A percentile compares a stretch with the other conserved stretches of the same genome.
Evolutionary conservation across 2,888 invertebrate species (phyloP).

Genomic region (Beris chalybata): DNA sequence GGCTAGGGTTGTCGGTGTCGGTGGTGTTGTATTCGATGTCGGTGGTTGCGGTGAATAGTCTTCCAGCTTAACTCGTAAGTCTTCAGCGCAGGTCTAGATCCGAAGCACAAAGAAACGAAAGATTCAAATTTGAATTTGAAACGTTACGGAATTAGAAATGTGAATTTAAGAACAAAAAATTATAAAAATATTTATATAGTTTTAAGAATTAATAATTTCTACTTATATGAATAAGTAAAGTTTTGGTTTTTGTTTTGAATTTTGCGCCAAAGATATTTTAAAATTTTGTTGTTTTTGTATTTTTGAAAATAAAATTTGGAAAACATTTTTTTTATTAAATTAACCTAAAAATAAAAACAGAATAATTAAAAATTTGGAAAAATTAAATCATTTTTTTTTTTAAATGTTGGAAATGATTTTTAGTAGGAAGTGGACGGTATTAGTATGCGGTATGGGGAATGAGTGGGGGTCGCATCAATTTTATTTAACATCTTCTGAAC

Average conservation of each 20-base stretch:
- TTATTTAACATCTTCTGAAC: too few species aligned
- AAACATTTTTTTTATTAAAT: constrained; percentile 10
- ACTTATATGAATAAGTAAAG: not conserved
- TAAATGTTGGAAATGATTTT: not conserved
- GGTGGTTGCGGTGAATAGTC: constrained; percentile 64
- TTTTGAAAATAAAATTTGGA: constrained; percentile 13
- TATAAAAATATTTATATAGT: not conserved
- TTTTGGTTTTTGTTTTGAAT: constrained; percentile 37
- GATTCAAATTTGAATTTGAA: constrained; percentile 6
- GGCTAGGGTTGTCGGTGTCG: constrained; percentile 59
- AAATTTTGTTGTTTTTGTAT: not conserved
- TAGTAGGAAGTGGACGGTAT: too few species aligned
- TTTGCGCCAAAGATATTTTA: constrained; percentile 41
- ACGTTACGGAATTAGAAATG: not conserved
- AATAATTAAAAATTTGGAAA: not conserved
- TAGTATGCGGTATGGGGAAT: too few species aligned
- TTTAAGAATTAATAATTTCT: not conserved
- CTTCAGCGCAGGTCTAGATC: constrained; percentile 59
- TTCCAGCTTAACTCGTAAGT: constrained; percentile 72
- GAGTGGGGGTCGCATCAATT: too few species aligned
- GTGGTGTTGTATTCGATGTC: constrained; percentile 60
- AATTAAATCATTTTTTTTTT: constrained; percentile 4
- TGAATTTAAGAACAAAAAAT: constrained; percentile 1
- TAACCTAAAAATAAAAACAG: constrained; percentile 25
- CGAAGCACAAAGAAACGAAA: constrained; percentile 5